These are phyloP conservation scores for Emydura subglobosa DNA, from an alignment of 2,113 vertebrate genomes.

Conservation along the genomic window DNA sequence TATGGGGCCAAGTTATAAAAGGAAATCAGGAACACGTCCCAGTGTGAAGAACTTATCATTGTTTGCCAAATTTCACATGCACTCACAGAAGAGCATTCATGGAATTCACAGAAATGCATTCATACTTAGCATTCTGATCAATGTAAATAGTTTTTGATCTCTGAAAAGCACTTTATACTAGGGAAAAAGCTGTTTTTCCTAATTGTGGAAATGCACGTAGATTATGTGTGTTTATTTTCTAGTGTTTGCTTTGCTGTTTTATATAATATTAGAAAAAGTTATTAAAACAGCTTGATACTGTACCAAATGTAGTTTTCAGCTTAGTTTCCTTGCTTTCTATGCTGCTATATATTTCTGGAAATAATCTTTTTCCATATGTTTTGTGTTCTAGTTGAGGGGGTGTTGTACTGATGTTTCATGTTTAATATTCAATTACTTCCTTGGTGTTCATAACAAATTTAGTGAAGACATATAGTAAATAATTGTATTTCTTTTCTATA, in stretches of 20 bases:
- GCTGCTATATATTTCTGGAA: neutral
- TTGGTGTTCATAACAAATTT: neutral
- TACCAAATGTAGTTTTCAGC: neutral
- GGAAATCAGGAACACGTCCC: neutral
- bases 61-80: neutral
- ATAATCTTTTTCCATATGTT: fast-evolving
- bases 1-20: neutral
- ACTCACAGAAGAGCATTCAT: too few relatives aligned
- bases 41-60: neutral
- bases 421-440: neutral
- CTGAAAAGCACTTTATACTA: neutral
- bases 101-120: too few relatives aligned
- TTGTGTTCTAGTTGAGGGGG: neutral
- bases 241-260: neutral
- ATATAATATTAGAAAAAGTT: neutral
- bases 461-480: neutral
- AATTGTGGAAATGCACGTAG: neutral
- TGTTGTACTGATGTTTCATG: neutral
- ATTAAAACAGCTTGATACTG: fast-evolving
- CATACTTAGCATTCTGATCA: neutral
- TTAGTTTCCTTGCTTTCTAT: neutral
- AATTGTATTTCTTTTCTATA: neutral
- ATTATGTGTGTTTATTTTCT: fast-evolving
- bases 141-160: neutral
- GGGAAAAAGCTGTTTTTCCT: neutral